phyloP scores from a whole-genome alignment of 2,113 vertebrate species.

The Shinisaurus crocodilurus region DNA sequence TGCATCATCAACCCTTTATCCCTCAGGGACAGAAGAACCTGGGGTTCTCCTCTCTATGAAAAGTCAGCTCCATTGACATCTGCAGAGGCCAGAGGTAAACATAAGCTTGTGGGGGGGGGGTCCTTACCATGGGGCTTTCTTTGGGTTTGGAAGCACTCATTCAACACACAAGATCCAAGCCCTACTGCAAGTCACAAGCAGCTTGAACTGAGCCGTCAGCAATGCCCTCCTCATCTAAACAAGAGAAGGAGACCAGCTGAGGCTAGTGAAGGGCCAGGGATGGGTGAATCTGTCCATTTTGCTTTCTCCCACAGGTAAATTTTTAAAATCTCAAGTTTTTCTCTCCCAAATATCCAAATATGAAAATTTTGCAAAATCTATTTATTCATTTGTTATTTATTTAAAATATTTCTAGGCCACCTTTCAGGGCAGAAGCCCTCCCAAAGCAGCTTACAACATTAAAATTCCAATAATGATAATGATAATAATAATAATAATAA shows the following conservation, averaged over 20 bases:
- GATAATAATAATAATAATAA: too few species aligned
- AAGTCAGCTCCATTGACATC: conserved; percentile 11
- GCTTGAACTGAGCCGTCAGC: neutral
- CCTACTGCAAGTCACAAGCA: neutral
- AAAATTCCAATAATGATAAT: too few species aligned
- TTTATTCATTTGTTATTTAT: too few species aligned
- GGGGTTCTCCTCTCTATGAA: conserved; percentile 1
- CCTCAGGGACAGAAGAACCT: conserved; percentile 13
- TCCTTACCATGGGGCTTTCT: neutral
- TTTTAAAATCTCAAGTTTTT: too few species aligned
- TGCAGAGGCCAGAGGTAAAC: neutral
- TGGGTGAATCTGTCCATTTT: too few species aligned
- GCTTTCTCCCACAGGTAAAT: too few species aligned
- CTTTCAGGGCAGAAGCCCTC: too few species aligned
- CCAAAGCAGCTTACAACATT: too few species aligned
- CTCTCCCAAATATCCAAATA: too few species aligned
- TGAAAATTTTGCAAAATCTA: too few species aligned
- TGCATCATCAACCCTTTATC: conserved; percentile 27
- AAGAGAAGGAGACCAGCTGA: neutral
- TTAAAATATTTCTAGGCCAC: too few species aligned
- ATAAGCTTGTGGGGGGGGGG: neutral
- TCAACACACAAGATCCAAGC: neutral
- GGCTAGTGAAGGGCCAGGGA: neutral
- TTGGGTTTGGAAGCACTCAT: neutral
- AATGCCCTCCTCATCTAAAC: neutral